A percentile compares a stretch with the other conserved stretches of the same genome.
Evolutionary conservation across 2,888 invertebrate genomes (phyloP).

Genomic region (Timema cristinae): DNA sequence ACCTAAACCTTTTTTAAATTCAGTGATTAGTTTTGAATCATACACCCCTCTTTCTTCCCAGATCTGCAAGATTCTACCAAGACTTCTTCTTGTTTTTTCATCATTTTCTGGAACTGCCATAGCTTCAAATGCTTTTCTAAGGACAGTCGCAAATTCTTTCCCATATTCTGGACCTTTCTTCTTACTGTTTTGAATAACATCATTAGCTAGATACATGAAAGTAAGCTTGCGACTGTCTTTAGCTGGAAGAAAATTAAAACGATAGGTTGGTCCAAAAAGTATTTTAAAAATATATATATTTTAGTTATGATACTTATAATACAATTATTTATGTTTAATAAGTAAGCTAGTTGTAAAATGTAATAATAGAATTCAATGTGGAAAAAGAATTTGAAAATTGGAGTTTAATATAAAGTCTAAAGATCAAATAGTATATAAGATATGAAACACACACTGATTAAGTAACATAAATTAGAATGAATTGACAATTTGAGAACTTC

Average conservation of each 20-base stretch:
- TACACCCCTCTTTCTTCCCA: constrained; percentile 94
- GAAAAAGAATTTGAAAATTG: too few species aligned
- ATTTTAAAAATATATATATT: not conserved
- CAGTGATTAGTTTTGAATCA: constrained; percentile 71
- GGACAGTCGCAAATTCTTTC: constrained; percentile 74
- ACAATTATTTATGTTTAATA: too few species aligned
- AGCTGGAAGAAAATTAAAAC: constrained; percentile 53
- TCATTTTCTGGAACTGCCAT: constrained; percentile 68
- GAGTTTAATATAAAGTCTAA: too few species aligned
- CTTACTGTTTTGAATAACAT: constrained; percentile 97
- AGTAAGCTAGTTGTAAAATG: too few species aligned
- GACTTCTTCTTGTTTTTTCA: constrained; percentile 74
- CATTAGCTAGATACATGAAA: constrained; percentile 97
- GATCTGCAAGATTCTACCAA: constrained; percentile 78
- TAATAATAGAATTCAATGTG: too few species aligned
- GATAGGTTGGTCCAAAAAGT: not conserved
- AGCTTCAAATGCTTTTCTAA: constrained; percentile 79
- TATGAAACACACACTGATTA: not conserved
- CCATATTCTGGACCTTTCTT: constrained; percentile 97
- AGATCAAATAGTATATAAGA: not conserved
- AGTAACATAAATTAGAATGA: too few species aligned
- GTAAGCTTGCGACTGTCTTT: constrained; percentile 83
- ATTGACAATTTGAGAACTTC: too few species aligned
- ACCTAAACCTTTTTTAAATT: constrained; percentile 65
- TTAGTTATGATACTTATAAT: not conserved